Evolutionary conservation across 2,113 vertebrate species (phyloP).

Genomic region (Chloebia gouldiae): DNA sequence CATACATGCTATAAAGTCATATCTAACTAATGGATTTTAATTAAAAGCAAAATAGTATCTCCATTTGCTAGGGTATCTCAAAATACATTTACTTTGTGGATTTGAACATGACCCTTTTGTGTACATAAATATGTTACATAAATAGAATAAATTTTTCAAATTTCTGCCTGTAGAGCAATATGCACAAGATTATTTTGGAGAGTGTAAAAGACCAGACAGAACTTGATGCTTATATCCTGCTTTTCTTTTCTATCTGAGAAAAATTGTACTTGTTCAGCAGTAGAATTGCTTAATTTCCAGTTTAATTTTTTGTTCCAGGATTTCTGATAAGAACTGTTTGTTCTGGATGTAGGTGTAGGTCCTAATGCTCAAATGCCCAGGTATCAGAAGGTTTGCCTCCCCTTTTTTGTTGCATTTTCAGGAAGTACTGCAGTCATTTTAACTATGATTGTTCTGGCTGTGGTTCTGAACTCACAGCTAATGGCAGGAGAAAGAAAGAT

Average conservation of each 20-base stretch:
- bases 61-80: neutral
- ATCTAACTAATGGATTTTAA: neutral
- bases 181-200: neutral
- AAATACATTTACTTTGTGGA: neutral
- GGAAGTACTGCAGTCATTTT: neutral
- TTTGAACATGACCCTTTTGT: neutral
- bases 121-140: neutral
- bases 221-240: neutral
- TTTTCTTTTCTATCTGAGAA: neutral
- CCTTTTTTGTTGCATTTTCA: neutral
- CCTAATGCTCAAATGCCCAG: neutral
- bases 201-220: neutral
- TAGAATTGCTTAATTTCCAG: neutral
- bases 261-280: neutral
- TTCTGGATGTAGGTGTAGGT: neutral
- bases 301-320: neutral
- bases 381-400: neutral
- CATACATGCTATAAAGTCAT: neutral
- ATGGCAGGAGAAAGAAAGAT: neutral
- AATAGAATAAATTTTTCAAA: neutral
- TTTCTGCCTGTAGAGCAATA: neutral
- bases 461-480: neutral
- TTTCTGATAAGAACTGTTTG: neutral
- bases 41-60: neutral
- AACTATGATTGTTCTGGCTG: neutral